These are phyloP conservation scores for Haemorhous mexicanus DNA, from an alignment of 2,113 vertebrate species.

Conservation along the genomic window DNA sequence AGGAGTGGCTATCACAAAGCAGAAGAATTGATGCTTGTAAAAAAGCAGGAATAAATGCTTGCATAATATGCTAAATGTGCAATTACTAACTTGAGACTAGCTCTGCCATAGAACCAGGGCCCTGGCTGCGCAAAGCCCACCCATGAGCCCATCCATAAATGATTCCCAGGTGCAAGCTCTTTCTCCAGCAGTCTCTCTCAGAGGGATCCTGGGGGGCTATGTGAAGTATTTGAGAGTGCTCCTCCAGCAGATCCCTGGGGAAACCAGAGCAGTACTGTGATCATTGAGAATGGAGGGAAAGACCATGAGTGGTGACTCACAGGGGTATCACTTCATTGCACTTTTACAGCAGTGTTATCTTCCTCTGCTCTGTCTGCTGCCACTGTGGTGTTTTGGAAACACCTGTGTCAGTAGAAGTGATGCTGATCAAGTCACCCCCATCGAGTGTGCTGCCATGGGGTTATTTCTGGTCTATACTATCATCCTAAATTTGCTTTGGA, in stretches of 20 bases:
- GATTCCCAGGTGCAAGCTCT: background rate
- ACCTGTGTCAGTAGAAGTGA: background rate
- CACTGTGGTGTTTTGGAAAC: background rate
- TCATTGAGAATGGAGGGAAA: background rate
- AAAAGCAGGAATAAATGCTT: background rate
- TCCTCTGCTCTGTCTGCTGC: background rate
- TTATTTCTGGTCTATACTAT: background rate
- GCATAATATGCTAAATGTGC: background rate
- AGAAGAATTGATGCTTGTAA: background rate
- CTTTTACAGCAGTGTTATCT: background rate
- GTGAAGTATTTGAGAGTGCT: background rate
- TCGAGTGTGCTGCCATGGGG: background rate
- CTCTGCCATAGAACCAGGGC: background rate
- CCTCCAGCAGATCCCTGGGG: background rate
- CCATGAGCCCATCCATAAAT: rapidly evolving
- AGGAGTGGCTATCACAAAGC: background rate
- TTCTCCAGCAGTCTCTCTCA: background rate
- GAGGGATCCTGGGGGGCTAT: background rate
- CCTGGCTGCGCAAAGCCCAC: background rate
- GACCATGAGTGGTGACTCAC: background rate
- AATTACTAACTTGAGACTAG: background rate
- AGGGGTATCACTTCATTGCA: rapidly evolving
- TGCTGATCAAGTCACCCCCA: background rate
- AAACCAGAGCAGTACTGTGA: background rate
- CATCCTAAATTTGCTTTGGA: background rate